These are phyloP conservation scores for Alligator mississippiensis DNA, from an alignment of 2,113 vertebrate genomes.

Conservation along the genomic window DNA sequence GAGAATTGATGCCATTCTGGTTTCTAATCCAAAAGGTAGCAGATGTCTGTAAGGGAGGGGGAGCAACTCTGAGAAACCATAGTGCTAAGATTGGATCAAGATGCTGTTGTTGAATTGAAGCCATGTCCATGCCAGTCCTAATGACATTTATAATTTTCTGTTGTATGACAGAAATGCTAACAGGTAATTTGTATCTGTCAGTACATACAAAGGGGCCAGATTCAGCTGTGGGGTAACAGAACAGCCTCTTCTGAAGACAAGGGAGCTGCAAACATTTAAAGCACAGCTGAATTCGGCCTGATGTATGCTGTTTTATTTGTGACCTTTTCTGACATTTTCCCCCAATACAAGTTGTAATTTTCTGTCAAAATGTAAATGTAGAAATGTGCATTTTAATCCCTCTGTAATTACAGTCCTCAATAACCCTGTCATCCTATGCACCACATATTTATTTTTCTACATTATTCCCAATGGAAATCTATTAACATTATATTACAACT, in stretches of 20 bases:
- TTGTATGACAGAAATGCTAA: neutral
- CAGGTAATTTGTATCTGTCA: neutral
- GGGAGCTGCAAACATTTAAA: fast-evolving
- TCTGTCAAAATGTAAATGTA: constrained; percentile 21
- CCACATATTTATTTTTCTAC: neutral
- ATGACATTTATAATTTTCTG: neutral
- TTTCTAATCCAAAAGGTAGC: neutral
- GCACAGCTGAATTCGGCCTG: neutral
- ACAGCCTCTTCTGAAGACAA: too few relatives aligned
- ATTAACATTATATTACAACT: neutral
- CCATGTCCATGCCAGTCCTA: neutral
- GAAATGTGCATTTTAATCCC: constrained; percentile 52
- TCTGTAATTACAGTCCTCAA: constrained; percentile 19
- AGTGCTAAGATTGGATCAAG: neutral
- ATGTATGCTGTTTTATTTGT: neutral
- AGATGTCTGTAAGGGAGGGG: neutral
- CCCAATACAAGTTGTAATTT: constrained; percentile 27
- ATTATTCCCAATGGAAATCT: neutral
- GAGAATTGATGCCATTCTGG: neutral
- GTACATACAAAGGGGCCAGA: neutral
- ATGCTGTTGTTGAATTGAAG: neutral
- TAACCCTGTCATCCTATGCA: constrained; percentile 8
- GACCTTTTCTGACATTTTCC: neutral
- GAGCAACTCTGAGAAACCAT: neutral
- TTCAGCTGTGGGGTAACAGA: neutral